Conservation (phyloP, 2,888 invertebrate species). For the Pseudoips prasinana region DNA sequence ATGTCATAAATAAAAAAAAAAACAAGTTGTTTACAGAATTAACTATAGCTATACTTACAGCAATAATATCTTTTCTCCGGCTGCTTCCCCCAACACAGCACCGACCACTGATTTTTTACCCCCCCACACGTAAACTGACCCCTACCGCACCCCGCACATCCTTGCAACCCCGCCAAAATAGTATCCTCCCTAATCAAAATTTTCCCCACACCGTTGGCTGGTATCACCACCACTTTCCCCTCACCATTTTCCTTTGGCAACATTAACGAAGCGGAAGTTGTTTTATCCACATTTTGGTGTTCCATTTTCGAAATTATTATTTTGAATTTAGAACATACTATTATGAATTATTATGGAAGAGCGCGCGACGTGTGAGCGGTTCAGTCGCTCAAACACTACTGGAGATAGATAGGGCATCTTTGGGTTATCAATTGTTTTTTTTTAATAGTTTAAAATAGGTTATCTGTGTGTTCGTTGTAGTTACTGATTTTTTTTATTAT, state of each 20-base stretch:
- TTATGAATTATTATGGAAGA: not conserved
- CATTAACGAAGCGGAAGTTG: constrained; percentile 41
- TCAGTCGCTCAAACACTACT: constrained; percentile 9
- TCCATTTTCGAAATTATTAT: constrained; percentile 37
- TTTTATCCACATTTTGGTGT: constrained; percentile 39
- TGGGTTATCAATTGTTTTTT: constrained; percentile 21
- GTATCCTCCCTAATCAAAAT: constrained; percentile 70
- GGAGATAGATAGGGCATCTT: constrained; percentile 11
- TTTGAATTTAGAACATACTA: constrained; percentile 11
- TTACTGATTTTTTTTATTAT: constrained; percentile 18
- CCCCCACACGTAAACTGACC: constrained; percentile 63
- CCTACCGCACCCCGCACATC: constrained; percentile 63
- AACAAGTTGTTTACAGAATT: too few species aligned
- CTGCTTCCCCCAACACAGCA: constrained; percentile 67
- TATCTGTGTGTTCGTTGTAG: not conserved
- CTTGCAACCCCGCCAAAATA: constrained; percentile 55
- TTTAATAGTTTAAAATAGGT: not conserved
- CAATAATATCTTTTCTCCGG: constrained; percentile 66
- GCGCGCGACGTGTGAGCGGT: constrained; percentile 9
- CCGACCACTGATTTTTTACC: constrained; percentile 65
- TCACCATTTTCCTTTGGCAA: constrained; percentile 40
- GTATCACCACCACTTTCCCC: constrained; percentile 46
- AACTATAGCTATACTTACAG: constrained; percentile 49
- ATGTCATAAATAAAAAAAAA: too few species aligned
- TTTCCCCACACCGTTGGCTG: constrained; percentile 49